Base-by-base conservation (phyloP, 1,140 invertebrate genomes). In the Littorina saxatilis region DNA sequence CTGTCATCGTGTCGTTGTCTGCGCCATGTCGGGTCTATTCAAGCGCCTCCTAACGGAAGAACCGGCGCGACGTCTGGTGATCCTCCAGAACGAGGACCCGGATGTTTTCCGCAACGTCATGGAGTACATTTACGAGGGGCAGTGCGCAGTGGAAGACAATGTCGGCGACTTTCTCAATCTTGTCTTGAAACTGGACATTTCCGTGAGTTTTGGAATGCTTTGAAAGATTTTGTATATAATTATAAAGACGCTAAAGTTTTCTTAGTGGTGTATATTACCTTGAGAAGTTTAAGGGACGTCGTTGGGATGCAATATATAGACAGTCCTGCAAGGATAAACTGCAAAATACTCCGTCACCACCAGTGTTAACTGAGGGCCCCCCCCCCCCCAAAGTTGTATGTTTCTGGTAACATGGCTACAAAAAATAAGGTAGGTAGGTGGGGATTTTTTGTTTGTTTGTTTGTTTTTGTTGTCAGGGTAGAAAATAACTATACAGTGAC, bases 81-180 rank as follows among this genome's bases (percentile, higher is more conserved):
- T 73, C 23, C 2, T 73, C 4, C 20, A 47, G n/a, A 73, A 73
- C 70, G 43, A 7, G 9, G 40, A 73, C 40, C 2, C 70, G n/a
- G 15, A 13, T 20, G 43, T 32, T n/a, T 73, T 73, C n/a, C 20
- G 50, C 20, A 29, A 52, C 17, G 70, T 73, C 0, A 20, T 73
- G 70, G 70, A 73, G 43, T 73, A 73, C 70, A 50, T 73, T 43
- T 73, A 73, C 70, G 50, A 39, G 7, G 70, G 70, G 3, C 17
- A n/a, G 13, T 13, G 47, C 40, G 23, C 20, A 2, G 40, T 73
- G 23, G 27, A 9, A 7, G 40, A 73, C 70, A 73, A 73, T 43
- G 29, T 73, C 13, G 40, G n/a, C 5, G 40, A 73, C 7, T 73
- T 73, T 20, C 23, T 52, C 40, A 50, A 73, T 13, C 5, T 73